phyloP scores from a whole-genome alignment of 2,797 vertebrate genomes.

The Pteronotus mesoamericanus region DNA sequence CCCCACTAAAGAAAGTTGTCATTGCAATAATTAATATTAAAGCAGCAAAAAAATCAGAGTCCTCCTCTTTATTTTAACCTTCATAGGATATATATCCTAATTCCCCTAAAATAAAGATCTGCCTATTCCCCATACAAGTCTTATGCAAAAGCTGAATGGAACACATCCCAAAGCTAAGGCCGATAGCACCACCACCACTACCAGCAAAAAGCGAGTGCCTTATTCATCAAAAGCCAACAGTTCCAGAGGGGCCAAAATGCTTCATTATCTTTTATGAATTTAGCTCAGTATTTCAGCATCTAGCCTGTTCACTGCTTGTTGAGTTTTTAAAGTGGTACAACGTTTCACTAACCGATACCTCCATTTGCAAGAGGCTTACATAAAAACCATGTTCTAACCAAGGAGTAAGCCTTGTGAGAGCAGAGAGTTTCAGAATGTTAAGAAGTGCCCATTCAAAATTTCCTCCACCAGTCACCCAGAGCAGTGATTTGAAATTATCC shows the following conservation, averaged over 20 bases:
- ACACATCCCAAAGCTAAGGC: not conserved
- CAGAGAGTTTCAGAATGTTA: not conserved
- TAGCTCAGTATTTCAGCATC: not conserved
- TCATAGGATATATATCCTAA: not conserved
- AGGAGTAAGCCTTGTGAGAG: not conserved
- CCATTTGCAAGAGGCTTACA: not conserved
- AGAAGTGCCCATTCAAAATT: not conserved
- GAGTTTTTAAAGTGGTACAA: not conserved
- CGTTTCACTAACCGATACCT: not conserved
- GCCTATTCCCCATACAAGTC: not conserved
- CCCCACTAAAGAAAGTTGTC: not conserved
- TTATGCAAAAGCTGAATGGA: not conserved
- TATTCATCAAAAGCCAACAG: not conserved
- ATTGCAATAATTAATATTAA: constrained; percentile 1
- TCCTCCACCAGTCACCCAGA: not conserved
- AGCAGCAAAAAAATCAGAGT: not conserved
- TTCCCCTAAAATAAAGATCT: not conserved
- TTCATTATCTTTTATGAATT: not conserved
- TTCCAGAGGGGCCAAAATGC: not conserved
- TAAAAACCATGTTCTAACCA: not conserved
- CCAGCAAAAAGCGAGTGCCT: not conserved
- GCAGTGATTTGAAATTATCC: not conserved
- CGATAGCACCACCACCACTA: not conserved
- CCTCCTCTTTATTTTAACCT: not conserved
- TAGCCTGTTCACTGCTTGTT: not conserved